Conservation (phyloP, 1,140 invertebrate genomes). For the Xylocopa sonorina region DNA sequence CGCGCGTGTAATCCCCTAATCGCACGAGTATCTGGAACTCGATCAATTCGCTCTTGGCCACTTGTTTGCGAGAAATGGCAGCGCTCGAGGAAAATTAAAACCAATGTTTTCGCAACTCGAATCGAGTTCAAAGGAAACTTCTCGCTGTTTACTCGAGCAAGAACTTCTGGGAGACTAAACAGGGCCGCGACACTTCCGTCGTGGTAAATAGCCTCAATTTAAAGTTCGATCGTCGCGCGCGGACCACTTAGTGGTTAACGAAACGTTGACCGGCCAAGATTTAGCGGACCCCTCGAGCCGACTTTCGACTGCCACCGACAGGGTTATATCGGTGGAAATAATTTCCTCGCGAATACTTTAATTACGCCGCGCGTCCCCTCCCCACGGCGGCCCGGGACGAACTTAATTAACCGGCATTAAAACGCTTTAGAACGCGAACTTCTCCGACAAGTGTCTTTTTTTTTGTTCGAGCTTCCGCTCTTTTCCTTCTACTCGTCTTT, state of each 20-base stretch:
- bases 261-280: not conserved
- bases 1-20: not conserved
- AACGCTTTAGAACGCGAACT: not conserved
- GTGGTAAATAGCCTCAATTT: constrained; percentile 2
- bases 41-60: too few relatives aligned
- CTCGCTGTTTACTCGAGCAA: constrained; percentile 2
- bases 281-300: not conserved
- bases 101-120: not conserved
- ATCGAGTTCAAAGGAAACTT: not conserved
- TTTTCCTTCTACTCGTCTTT: not conserved
- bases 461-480: not conserved
- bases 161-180: not conserved
- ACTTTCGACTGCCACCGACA: not conserved
- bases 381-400: not conserved
- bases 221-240: constrained; percentile 5
- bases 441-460: not conserved
- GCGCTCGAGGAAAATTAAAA: too few relatives aligned
- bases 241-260: not conserved
- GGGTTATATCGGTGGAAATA: constrained; percentile 14
- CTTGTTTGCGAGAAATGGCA: too few relatives aligned
- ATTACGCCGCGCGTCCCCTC: not conserved
- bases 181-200: not conserved
- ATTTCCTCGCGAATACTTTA: constrained; percentile 14
- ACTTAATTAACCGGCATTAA: constrained; percentile 13
- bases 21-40: too few relatives aligned